Base-by-base conservation (phyloP, 2,113 vertebrate genomes). In the Arvicanthis niloticus region DNA sequence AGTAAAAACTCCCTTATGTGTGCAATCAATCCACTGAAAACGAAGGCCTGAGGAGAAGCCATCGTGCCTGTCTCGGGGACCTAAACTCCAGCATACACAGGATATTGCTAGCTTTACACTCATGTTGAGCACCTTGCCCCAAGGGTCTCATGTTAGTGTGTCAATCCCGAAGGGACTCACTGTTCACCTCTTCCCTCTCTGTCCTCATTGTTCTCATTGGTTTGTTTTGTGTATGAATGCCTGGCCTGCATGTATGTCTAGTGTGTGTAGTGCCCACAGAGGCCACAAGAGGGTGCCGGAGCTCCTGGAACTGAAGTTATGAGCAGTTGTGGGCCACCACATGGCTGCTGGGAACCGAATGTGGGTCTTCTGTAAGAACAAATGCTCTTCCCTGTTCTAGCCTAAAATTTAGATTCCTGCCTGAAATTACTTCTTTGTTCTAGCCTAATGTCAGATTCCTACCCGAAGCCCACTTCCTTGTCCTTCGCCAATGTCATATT, bases 11-110 rank as follows among this genome's bases (percentile, higher is more conserved):
- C 73, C 82, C 84, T 70, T 51, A 9, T 0, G 2, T 34, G 8
- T 75, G 21, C 19, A 37, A 77, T 51, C 10, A 1, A 2, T 11
- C 81, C 75, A 37, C 72, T 70, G 76, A 91, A 51, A 94, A 94
- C 0, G 40, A 75, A 67, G 37, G 11, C 2, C 29, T 72, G 19
- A n/a, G 53, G 48, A 9, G 86, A 34, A 40, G 22, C 53, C 42
- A 1, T 2, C 0, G 17, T 34, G 40, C 31, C 58, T 15, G 56
- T 40, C 12, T 51, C 48, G 0, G 0, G 16, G 29, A 19, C 48
- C 45, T 10, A 19, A 2, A 15, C 6, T 16, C 72, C 26, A 86
- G 21, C 19, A 0, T 8, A 15, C 7, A 9, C 21, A 5, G 12
- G 58, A 6, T 5, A 15, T 9, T 24, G 42, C 24, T n/a, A 5